phyloP scores from a whole-genome alignment of 2,113 vertebrate species.

The Sinosuthora webbiana region DNA sequence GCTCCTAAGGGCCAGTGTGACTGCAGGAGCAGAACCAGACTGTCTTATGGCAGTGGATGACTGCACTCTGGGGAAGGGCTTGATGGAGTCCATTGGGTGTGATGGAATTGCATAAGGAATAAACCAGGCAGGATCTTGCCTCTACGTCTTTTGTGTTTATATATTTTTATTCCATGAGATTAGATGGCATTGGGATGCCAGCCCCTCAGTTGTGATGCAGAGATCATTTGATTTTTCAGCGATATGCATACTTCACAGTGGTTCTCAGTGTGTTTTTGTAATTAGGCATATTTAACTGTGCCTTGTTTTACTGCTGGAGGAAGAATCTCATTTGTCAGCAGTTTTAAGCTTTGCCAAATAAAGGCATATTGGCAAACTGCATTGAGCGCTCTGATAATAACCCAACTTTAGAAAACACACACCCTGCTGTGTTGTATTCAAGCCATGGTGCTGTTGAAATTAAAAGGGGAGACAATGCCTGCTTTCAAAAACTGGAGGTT shows the following conservation, averaged over 20 bases:
- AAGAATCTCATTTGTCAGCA: constrained; percentile 84
- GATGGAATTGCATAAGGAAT: neutral
- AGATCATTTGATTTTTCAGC: constrained; percentile 27
- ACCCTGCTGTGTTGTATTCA: constrained; percentile 78
- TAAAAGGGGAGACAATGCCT: constrained; percentile 74
- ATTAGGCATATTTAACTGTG: constrained; percentile 76
- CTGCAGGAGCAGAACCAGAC: neutral
- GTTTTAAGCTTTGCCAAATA: constrained; percentile 81
- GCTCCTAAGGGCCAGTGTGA: neutral
- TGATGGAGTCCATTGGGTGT: accelerated
- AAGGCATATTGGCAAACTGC: constrained; percentile 80
- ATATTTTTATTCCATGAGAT: neutral
- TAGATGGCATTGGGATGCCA: neutral
- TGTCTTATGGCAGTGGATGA: neutral
- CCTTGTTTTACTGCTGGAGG: constrained; percentile 70
- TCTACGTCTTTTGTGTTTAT: neutral
- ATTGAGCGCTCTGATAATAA: constrained; percentile 77
- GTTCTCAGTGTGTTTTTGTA: constrained; percentile 63
- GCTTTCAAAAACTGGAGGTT: constrained; percentile 76
- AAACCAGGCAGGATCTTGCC: neutral
- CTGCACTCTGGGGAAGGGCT: neutral
- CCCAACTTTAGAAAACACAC: constrained; percentile 79
- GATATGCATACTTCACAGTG: neutral
- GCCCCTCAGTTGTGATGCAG: neutral
- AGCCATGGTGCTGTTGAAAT: constrained; percentile 74